Base-by-base conservation (phyloP, 2,113 vertebrate genomes). In the Halichoerus grypus region DNA sequence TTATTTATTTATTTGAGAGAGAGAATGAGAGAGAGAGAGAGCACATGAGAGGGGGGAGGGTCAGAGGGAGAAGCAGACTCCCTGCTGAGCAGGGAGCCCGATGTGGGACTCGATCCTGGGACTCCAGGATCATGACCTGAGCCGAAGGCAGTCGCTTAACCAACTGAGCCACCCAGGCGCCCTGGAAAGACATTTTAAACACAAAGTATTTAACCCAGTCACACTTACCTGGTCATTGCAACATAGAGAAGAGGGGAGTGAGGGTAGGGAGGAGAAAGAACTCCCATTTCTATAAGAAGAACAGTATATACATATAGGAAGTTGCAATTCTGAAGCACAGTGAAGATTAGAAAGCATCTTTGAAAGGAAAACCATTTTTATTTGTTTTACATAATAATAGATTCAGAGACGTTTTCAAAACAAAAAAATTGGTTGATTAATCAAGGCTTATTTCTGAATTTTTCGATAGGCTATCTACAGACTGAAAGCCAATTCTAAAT, bases 341-440 rank as follows among this genome's bases (percentile, higher is more conserved):
- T 26, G 55, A 6, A 85, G 93, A 87, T 46, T 74, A 67, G 88
- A 51, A 95, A 91, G 28, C 9, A 36, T 55, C 24, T 86, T 77
- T 59, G 42, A 92, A 87, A 94, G 5, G 18, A 85, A 94, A 84
- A 46, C 11, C 2, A 31, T 3, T 46, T 87, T 87, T 89, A 71
- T 85, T 84, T 97, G 26, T 79, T 88, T 91, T 33, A 71, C 19
- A 53, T 79, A 88, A 87, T 42, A 74, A 96, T 46, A 21, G 39
- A 63, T 74, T 94, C 55, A 85, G 24, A 74, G 11, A 92, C 82
- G 57, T 97, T 95, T 92, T 88, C 55, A 83, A 89, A 96, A 79
- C 33, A 88, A 28, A 28, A 65, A 96, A 94, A 91, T 33, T 77
- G 7, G 10, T 91, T 94, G 61, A 86, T 74, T 63, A 81, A 61